phyloP scores from a whole-genome alignment of 53 echinoderm and acorn worm species.

The Holothuria leucospilota region DNA sequence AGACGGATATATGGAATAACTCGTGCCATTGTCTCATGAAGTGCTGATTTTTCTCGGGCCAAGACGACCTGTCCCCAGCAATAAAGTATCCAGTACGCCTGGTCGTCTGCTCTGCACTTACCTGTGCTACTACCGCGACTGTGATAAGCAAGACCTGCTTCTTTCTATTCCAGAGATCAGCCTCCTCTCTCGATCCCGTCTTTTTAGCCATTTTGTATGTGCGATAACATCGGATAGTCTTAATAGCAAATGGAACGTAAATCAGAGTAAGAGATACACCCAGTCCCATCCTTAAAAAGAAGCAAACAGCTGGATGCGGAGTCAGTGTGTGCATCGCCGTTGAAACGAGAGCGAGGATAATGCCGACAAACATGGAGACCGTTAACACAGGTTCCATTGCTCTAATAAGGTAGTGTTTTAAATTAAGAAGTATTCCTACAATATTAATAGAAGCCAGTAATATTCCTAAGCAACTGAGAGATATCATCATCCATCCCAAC shows the following conservation, averaged over 20 bases:
- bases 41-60: too few relatives aligned
- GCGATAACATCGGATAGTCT: conserved; percentile 75
- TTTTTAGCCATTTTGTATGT: conserved; percentile 75
- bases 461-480: conserved; percentile 53
- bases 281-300: conserved; percentile 55
- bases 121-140: conserved; percentile 65
- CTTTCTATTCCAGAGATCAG: conserved; percentile 54
- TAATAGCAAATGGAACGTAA: conserved; percentile 81
- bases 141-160: conserved; percentile 67
- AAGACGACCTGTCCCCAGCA: too few relatives aligned
- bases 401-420: conserved; percentile 63
- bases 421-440: conserved; percentile 58
- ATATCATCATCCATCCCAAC: conserved; percentile 30
- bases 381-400: conserved; percentile 62
- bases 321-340: conserved; percentile 60
- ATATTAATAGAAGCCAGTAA: conserved; percentile 46
- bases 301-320: conserved; percentile 52
- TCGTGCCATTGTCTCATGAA: too few relatives aligned
- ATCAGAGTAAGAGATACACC: conserved; percentile 71
- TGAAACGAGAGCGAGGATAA: conserved; percentile 45
- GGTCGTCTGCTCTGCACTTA: conserved; percentile 5
- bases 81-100: too few relatives aligned
- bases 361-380: conserved; percentile 60
- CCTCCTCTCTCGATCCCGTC: conserved; percentile 76
- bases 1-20: too few relatives aligned